Evolutionary conservation across 2,113 vertebrate genomes (phyloP).

Genomic region (cattle (Bos taurus)): DNA sequence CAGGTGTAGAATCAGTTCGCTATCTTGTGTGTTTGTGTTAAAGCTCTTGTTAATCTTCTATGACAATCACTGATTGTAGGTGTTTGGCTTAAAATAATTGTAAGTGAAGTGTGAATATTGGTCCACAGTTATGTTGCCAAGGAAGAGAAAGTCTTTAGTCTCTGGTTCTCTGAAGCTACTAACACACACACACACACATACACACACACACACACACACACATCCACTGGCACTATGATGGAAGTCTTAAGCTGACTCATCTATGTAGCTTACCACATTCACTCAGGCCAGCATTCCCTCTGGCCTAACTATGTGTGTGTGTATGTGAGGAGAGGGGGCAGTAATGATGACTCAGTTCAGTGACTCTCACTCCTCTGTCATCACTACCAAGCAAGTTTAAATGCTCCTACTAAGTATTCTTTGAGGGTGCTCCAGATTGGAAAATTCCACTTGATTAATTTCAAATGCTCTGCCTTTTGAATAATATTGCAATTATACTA

Average conservation of each 20-base stretch:
- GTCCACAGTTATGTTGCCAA: not conserved
- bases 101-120: not conserved
- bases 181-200: not conserved
- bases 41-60: not conserved
- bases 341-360: not conserved
- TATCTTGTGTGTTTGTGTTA: not conserved
- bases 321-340: not conserved
- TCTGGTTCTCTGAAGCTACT: not conserved
- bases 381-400: not conserved
- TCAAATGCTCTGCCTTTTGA: conserved; percentile 13
- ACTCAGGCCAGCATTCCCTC: not conserved
- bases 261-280: not conserved
- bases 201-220: not conserved
- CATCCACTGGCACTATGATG: not conserved
- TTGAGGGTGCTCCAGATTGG: not conserved
- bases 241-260: not conserved
- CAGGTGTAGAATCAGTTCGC: not conserved
- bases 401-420: not conserved
- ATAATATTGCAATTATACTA: not conserved
- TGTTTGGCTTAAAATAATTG: conserved; percentile 1
- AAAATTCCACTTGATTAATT: conserved; percentile 27
- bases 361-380: not conserved
- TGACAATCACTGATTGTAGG: not conserved
- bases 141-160: not conserved
- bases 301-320: not conserved